phyloP scores from a whole-genome alignment of 2,888 invertebrate genomes.

The Anagyrus pseudococci region DNA sequence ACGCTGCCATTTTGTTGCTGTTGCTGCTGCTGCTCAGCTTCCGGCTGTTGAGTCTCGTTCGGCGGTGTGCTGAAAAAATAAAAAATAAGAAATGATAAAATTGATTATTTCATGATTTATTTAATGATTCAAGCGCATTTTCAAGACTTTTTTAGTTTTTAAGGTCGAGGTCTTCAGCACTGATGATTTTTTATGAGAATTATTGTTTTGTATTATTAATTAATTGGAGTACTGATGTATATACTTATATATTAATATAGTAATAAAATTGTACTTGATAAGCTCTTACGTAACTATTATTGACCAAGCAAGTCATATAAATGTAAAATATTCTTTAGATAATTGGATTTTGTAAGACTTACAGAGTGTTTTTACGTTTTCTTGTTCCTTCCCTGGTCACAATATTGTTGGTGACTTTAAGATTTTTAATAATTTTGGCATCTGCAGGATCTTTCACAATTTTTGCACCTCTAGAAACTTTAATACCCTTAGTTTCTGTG shows the following conservation, averaged over 20 bases:
- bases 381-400: conserved; percentile 41
- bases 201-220: background rate
- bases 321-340: too few species aligned
- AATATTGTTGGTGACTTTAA: background rate
- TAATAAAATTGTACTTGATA: too few species aligned
- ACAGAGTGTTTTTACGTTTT: conserved; percentile 49
- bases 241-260: too few species aligned
- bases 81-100: too few species aligned
- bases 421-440: background rate
- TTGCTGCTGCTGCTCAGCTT: conserved; percentile 5
- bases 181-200: background rate
- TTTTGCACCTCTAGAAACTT: too few species aligned
- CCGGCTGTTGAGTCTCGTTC: background rate
- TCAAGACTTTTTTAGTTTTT: background rate
- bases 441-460: background rate
- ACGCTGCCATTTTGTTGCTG: conserved; percentile 36
- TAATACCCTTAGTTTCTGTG: conserved; percentile 3
- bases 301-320: too few species aligned
- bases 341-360: too few species aligned
- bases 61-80: background rate
- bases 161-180: background rate
- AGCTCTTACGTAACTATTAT: too few species aligned
- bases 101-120: background rate
- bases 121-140: background rate
- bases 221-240: too few species aligned